These are phyloP conservation scores for Callimorpha dominula DNA, from an alignment of 2,888 invertebrate genomes.

Conservation along the genomic window DNA sequence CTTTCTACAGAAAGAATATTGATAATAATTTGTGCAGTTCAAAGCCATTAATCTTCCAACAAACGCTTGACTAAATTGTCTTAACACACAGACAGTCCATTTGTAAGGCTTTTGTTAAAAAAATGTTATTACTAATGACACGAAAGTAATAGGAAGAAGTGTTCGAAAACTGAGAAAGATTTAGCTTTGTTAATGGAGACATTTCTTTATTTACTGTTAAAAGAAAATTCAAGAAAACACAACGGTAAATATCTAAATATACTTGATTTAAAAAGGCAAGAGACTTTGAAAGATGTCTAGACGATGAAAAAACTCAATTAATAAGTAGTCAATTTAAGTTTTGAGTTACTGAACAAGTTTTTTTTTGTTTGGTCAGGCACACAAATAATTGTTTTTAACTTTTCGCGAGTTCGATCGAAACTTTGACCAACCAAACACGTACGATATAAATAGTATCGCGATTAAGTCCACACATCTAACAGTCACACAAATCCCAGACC, in stretches of 20 bases:
- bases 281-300: background rate
- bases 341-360: background rate
- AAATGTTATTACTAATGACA: constrained; percentile 74
- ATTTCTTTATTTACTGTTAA: constrained; percentile 19
- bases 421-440: too few relatives aligned
- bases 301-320: background rate
- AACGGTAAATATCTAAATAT: background rate
- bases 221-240: constrained; percentile 4
- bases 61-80: constrained; percentile 72
- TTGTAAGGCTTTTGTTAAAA: constrained; percentile 67
- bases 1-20: constrained; percentile 52
- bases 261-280: background rate
- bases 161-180: constrained; percentile 52
- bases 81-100: constrained; percentile 73
- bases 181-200: constrained; percentile 52
- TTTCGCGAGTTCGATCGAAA: too few relatives aligned
- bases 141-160: constrained; percentile 67
- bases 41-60: constrained; percentile 70
- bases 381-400: background rate
- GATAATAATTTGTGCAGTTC: constrained; percentile 70
- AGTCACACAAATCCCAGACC: background rate
- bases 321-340: background rate
- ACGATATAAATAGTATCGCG: too few relatives aligned
- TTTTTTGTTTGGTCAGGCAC: background rate
- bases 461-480: background rate